These are phyloP conservation scores for Neodiprion fabricii DNA, from an alignment of 1,140 invertebrate genomes.

Conservation along the genomic window DNA sequence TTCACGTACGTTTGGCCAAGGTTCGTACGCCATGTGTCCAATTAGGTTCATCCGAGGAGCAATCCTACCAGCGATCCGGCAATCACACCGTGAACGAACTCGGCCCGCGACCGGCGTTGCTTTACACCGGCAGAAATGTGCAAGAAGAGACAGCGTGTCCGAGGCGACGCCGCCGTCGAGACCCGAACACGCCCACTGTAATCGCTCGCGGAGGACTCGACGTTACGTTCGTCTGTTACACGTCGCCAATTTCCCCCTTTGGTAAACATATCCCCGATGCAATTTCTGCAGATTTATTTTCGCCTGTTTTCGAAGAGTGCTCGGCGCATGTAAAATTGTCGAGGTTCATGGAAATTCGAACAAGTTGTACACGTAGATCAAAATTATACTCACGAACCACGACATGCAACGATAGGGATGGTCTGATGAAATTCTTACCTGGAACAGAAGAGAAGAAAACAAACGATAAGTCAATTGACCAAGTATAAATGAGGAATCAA, in stretches of 20 bases:
- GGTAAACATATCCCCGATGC: too few relatives aligned
- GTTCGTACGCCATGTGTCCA: slow-evolving; percentile 10
- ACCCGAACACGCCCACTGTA: background rate
- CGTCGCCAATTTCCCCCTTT: too few relatives aligned
- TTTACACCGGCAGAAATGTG: background rate
- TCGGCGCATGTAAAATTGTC: too few relatives aligned
- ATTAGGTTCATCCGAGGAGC: slow-evolving; percentile 12
- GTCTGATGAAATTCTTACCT: slow-evolving; percentile 16
- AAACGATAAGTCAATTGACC: too few relatives aligned
- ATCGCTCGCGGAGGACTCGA: background rate
- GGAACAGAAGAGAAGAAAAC: slow-evolving; percentile 18
- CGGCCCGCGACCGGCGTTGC: background rate
- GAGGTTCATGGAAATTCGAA: too few relatives aligned
- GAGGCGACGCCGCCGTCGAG: background rate
- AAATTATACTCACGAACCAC: too few relatives aligned
- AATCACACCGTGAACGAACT: slow-evolving; percentile 9
- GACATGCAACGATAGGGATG: background rate
- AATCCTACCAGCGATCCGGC: slow-evolving; percentile 11
- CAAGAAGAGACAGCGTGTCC: background rate
- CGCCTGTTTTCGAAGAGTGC: too few relatives aligned
- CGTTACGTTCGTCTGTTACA: background rate
- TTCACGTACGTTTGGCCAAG: slow-evolving; percentile 12
- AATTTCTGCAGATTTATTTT: too few relatives aligned
- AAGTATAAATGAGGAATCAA: too few relatives aligned
- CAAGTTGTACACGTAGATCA: too few relatives aligned